Base-by-base conservation (phyloP, 2,797 vertebrate species). In the Crax fasciolata region DNA sequence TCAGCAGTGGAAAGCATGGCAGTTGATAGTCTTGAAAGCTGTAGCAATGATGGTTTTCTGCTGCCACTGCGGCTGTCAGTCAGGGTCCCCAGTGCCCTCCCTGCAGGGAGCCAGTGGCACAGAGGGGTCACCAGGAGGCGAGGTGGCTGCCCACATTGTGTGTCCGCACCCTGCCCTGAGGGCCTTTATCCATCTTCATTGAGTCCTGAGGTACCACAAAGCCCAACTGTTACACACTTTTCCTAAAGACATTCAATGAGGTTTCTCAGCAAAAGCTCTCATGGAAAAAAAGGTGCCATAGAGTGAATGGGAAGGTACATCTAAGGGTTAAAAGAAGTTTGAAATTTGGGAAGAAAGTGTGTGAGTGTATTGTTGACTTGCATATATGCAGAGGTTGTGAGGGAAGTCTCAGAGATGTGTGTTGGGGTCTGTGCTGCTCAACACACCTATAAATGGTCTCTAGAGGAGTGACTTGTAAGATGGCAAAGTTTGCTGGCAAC, bases 191-290 rank as follows among this genome's bases (percentile, higher is more conserved):
- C 20, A 14, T 51, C 81, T 57, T 38, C 15, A 38, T 3, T 8
- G 54, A 66, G 20, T 32, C 19, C 61, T 27, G 27, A 49, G 49
- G 5, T 16, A 6, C 30, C 41, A 1, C 54, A 72, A 25, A 83
- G 14, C 32, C n/a, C 58, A 39, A 0, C 27, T 55, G 28, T 1
- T n/a, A 2, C 1, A 10, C 28, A 11, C 3, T 2, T 5, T 59
- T 71, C 43, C 19, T 16, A 65, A 41, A 73, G 39, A 35, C 11
- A 86, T 75, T 43, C 9, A 1, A 1, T 19, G 39, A 48, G 17
- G 3, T 62, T 63, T 70, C 24, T 44, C 35, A 66, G 5, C 28
- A 59, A 59, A 80, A 59, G 7, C 11, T 77, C 6, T 41, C 55
- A 10, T 4, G 28, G 52, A 71, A 78, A 66, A 14, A n/a, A 70